Base-by-base conservation (phyloP, 2,113 vertebrate genomes). In the Pholis gunnellus region DNA sequence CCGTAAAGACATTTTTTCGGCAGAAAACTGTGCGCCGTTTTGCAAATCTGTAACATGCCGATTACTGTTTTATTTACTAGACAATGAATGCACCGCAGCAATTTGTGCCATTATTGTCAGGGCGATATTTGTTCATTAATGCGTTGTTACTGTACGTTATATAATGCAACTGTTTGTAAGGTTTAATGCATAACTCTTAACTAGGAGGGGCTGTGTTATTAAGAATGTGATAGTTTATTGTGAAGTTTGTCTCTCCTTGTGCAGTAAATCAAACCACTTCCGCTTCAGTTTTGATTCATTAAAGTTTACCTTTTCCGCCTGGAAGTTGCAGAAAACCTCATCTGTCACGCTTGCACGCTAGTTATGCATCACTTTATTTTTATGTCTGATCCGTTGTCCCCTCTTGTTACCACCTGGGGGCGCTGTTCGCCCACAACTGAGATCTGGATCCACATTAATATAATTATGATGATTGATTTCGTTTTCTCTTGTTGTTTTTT, bases 341-440 rank as follows among this genome's bases (percentile, higher is more conserved):
- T 46, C 9, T 75, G 18, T 54, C 22, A 44, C 5, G 10, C 34
- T 22, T 54, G 18, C 10, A 31, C 59, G 63, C 20, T 56, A 27
- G 14, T 75, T 63, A 3, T 29, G 14, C n/a, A 7, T 52, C 4
- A 65, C 46, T 78, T 56, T 74, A 34, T 82, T 76, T 85, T 72
- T 81, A 59, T 67, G 50, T 79, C 22, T 63, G 25, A 2, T 8
- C 3, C 11, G 9, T 29, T 14, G 29, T 22, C 0, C 31, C 31
- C 64, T 17, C n/a, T 0, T 66, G 2, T 8, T 25, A 3, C 83
- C 92, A 48, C 56, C 38, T 0, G 90, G 80, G 71, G 87, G 86
- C 90, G 87, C 86, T 22, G 15, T 42, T 10, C 9, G 14, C 0
- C 25, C 59, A 56, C 34, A 27, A 0, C 25, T 25, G 17, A 46